phyloP scores from a whole-genome alignment of 2,797 vertebrate species.

The Sebastes diaconus region DNA sequence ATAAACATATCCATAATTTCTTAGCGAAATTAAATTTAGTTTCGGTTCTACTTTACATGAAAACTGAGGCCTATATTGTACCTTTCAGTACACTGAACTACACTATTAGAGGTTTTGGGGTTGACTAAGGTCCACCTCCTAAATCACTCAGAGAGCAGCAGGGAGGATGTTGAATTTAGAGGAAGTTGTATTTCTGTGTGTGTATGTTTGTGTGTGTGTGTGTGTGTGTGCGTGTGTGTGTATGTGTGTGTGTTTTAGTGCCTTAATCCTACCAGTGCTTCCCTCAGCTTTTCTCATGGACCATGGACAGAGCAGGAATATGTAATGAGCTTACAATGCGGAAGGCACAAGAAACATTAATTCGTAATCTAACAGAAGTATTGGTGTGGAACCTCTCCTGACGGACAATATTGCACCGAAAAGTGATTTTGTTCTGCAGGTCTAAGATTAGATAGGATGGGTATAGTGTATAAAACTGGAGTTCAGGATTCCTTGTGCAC shows the following conservation, averaged over 20 bases:
- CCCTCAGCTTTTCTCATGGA: constrained; percentile 71
- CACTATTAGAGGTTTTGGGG: neutral
- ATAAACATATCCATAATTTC: neutral
- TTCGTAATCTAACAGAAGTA: constrained; percentile 54
- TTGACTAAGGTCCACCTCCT: neutral
- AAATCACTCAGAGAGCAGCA: neutral
- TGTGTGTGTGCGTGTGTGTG: constrained; percentile 1
- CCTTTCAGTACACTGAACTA: neutral
- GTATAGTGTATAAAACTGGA: constrained; percentile 32
- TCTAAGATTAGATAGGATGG: constrained; percentile 45
- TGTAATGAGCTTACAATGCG: constrained; percentile 60
- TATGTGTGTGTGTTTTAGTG: constrained; percentile 42
- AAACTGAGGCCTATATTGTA: neutral
- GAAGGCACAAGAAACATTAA: constrained; percentile 58
- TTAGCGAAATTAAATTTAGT: neutral
- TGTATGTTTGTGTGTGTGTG: constrained; percentile 33
- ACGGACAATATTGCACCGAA: constrained; percentile 34
- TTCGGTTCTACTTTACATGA: neutral
- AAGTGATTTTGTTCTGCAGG: constrained; percentile 58
- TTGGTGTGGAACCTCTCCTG: constrained; percentile 54
- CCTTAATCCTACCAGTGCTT: constrained; percentile 69
- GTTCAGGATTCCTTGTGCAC: constrained; percentile 26
- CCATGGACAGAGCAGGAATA: constrained; percentile 49
- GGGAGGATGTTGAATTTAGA: constrained; percentile 37
- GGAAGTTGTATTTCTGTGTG: constrained; percentile 16